phyloP scores from a whole-genome alignment of 2,113 vertebrate species.

The Rynchops niger region DNA sequence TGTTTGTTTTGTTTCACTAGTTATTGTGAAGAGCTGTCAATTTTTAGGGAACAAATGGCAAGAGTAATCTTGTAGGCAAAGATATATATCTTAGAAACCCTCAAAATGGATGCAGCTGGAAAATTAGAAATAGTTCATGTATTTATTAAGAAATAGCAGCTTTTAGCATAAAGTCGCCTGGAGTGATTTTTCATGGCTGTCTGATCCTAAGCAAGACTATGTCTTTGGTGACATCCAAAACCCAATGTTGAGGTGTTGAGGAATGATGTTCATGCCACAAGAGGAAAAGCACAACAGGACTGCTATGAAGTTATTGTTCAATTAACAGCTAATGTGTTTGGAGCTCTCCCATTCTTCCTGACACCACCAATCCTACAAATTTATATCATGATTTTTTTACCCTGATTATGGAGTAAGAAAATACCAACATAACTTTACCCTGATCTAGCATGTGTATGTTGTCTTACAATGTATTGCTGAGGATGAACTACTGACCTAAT shows the following conservation, averaged over 20 bases:
- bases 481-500: not conserved
- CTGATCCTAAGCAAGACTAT: not conserved
- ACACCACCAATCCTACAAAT: not conserved
- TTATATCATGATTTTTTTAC: not conserved
- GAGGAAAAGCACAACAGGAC: not conserved
- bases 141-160: not conserved
- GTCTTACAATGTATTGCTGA: not conserved
- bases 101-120: not conserved
- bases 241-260: fast-evolving
- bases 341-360: not conserved
- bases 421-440: fast-evolving
- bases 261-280: not conserved
- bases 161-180: fast-evolving
- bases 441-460: not conserved
- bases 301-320: not conserved
- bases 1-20: not conserved
- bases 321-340: not conserved
- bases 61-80: not conserved
- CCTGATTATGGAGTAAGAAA: not conserved
- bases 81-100: not conserved
- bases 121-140: not conserved
- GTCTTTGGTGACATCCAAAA: not conserved
- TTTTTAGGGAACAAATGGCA: not conserved
- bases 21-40: not conserved
- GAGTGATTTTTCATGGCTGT: not conserved